These are phyloP conservation scores for Cydia strobilella DNA, from an alignment of 1,140 invertebrate species.

Conservation along the genomic window DNA sequence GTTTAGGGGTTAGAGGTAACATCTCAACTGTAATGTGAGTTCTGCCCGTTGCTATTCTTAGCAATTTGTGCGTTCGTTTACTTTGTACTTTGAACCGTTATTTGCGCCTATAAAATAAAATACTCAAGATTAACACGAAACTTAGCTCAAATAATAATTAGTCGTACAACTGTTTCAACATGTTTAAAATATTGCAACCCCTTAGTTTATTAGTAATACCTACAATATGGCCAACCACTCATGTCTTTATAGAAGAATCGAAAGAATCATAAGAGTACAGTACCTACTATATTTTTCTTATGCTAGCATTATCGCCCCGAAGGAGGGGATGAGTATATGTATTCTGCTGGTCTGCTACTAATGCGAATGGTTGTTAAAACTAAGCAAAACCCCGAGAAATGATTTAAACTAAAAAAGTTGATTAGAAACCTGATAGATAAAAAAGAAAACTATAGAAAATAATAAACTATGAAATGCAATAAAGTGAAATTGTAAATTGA, in stretches of 20 bases:
- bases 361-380: neutral
- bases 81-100: conserved; percentile 18
- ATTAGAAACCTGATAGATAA: no score
- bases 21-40: neutral
- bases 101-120: neutral
- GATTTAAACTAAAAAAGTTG: conserved; percentile 43
- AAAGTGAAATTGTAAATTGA: neutral
- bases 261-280: neutral
- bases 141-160: neutral
- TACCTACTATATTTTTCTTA: neutral
- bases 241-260: neutral
- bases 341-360: neutral
- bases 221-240: conserved; percentile 4
- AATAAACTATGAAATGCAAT: conserved; percentile 50
- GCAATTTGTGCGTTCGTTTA: conserved; percentile 24
- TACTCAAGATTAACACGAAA: neutral
- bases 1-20: neutral
- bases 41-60: neutral
- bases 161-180: neutral
- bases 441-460: conserved; percentile 25
- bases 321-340: neutral
- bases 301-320: neutral
- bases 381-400: neutral
- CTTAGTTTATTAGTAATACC: neutral
- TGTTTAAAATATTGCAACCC: conserved; percentile 39